These are phyloP conservation scores for Chitala chitala DNA, from an alignment of 2,113 vertebrate species.

Conservation along the genomic window DNA sequence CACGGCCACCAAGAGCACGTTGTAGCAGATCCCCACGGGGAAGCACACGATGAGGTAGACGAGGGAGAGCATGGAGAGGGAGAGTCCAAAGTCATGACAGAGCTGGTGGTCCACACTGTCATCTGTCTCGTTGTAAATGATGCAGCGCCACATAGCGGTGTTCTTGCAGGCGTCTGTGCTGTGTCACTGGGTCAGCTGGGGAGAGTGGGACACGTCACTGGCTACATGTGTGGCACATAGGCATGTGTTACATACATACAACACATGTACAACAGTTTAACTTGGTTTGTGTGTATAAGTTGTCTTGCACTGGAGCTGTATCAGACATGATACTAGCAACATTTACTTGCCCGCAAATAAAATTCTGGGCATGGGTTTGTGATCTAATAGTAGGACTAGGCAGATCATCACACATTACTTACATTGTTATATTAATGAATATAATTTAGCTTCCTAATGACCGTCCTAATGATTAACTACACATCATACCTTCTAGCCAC, in stretches of 20 bases:
- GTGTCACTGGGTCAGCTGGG: constrained; percentile 66
- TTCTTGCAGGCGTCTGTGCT: constrained; percentile 39
- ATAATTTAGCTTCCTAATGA: too few relatives aligned
- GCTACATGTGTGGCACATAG: not conserved
- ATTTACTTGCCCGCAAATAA: too few relatives aligned
- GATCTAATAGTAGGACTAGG: too few relatives aligned
- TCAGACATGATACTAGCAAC: too few relatives aligned
- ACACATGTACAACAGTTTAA: too few relatives aligned
- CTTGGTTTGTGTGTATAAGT: too few relatives aligned
- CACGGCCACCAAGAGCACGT: constrained; percentile 79
- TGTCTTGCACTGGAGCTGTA: too few relatives aligned
- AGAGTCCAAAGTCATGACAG: constrained; percentile 82
- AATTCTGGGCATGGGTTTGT: too few relatives aligned
- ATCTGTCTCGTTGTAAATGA: constrained; percentile 73
- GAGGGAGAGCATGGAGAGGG: constrained; percentile 78
- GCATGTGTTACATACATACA: not conserved
- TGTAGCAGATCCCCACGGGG: constrained; percentile 87
- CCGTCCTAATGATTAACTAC: too few relatives aligned
- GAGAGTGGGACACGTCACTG: constrained; percentile 22
- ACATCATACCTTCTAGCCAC: too few relatives aligned
- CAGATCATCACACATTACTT: too few relatives aligned
- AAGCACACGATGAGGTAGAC: constrained; percentile 89
- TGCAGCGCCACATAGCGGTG: constrained; percentile 90
- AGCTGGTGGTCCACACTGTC: constrained; percentile 67
- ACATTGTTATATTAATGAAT: too few relatives aligned